phyloP scores from a whole-genome alignment of 2,797 vertebrate genomes.

The Eurystomus glaucurus region DNA sequence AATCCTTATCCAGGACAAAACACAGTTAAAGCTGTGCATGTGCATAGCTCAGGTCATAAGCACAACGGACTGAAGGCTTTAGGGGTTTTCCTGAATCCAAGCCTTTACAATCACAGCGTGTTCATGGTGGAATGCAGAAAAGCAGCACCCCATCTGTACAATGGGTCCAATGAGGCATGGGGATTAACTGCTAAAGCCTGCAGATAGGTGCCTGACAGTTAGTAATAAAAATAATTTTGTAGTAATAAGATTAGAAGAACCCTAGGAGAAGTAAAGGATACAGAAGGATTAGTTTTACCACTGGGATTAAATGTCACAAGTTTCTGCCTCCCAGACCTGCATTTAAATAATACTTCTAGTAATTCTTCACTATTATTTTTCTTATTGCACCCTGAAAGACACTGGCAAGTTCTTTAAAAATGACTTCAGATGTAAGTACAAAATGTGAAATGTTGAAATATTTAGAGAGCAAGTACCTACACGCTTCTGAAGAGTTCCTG shows the following conservation, averaged over 20 bases:
- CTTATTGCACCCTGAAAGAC: not conserved
- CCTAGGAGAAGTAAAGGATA: not conserved
- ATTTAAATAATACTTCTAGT: not conserved
- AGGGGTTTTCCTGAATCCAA: not conserved
- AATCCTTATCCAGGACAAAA: not conserved
- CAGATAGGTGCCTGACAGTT: not conserved
- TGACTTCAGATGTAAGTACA: not conserved
- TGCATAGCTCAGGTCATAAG: not conserved
- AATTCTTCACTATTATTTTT: slow-evolving; percentile 3
- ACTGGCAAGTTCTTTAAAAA: slow-evolving; percentile 1
- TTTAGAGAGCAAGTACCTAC: slow-evolving; percentile 11
- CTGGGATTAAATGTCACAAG: not conserved
- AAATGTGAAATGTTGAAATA: slow-evolving; percentile 24
- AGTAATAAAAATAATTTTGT: slow-evolving; percentile 18
- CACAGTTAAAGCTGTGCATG: accelerated
- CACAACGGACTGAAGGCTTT: accelerated
- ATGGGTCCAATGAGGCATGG: not conserved
- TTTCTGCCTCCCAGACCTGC: not conserved
- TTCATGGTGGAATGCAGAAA: not conserved
- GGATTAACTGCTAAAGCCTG: slow-evolving; percentile 4
- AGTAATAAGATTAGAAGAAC: slow-evolving; percentile 34
- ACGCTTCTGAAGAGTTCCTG: not conserved
- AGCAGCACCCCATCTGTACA: not conserved
- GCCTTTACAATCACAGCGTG: not conserved
- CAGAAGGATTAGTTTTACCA: slow-evolving; percentile 28